Percentiles rank a stretch among this genome's conserved stretches.
Evolutionary conservation across 2,113 vertebrate genomes (phyloP).

Genomic region (Bufo bufo): DNA sequence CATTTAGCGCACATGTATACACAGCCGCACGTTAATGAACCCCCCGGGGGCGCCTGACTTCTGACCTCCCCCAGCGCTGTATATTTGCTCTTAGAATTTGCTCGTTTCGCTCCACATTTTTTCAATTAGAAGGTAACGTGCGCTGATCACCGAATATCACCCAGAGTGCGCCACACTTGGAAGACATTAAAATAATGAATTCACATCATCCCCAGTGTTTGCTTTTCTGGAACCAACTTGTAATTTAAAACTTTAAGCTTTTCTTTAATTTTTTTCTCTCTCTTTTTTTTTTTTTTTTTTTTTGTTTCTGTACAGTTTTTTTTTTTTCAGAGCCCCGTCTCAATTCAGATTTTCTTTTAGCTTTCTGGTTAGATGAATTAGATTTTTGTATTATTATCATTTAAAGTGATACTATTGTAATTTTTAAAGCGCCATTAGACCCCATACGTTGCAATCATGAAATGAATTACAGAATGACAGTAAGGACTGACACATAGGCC

Average conservation of each 20-base stretch:
- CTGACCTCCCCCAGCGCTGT: slow-evolving; percentile 77
- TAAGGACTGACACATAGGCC: not conserved
- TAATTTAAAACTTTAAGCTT: slow-evolving; percentile 69
- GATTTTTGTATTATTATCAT: not conserved
- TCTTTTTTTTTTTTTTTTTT: slow-evolving; percentile 51
- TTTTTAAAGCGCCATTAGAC: not conserved
- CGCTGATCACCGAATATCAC: slow-evolving; percentile 76
- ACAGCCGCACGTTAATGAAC: slow-evolving; percentile 79
- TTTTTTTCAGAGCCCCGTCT: not conserved
- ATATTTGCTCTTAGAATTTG: slow-evolving; percentile 78
- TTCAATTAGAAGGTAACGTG: slow-evolving; percentile 79
- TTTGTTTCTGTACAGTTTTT: not conserved
- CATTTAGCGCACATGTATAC: slow-evolving; percentile 75
- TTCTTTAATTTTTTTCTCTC: not conserved
- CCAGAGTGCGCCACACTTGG: slow-evolving; percentile 79
- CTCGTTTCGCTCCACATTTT: slow-evolving; percentile 76
- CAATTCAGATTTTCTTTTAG: slow-evolving; percentile 3
- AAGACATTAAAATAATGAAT: slow-evolving; percentile 82
- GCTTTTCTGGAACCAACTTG: slow-evolving; percentile 68
- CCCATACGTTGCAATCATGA: not conserved
- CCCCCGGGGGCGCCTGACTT: slow-evolving; percentile 72
- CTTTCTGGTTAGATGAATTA: not conserved
- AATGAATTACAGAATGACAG: not conserved
- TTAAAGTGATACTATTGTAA: not conserved
- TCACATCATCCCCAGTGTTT: slow-evolving; percentile 73